These are phyloP conservation scores for Drosophila gaucha DNA, from an alignment of 2,888 invertebrate genomes.

Conservation along the genomic window DNA sequence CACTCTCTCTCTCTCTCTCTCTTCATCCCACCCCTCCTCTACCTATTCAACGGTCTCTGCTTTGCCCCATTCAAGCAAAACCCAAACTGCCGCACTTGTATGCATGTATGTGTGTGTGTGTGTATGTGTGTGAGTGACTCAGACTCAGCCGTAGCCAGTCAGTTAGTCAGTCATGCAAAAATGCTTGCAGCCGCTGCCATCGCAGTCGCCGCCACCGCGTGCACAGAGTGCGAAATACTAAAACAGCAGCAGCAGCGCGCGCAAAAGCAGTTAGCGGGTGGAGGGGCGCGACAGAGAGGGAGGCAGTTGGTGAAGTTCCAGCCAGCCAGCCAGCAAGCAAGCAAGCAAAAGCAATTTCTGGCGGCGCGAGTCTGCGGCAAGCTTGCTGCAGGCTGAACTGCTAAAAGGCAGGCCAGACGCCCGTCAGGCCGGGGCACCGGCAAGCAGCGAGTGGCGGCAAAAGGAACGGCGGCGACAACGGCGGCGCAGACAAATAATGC, in stretches of 20 bases:
- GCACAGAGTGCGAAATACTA: conserved; percentile 76
- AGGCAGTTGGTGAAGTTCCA: conserved; percentile 44
- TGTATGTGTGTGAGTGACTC: conserved; percentile 58
- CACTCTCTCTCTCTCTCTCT: not conserved
- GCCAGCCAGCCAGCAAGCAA: conserved; percentile 12
- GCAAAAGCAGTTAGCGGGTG: conserved; percentile 22
- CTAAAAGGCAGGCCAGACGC: conserved; percentile 63
- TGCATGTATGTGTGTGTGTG: conserved; percentile 21
- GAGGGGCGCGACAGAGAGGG: conserved; percentile 6
- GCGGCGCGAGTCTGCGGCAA: conserved; percentile 70
- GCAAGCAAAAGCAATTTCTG: conserved; percentile 76
- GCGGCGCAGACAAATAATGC: conserved; percentile 74
- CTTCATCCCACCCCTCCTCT: not conserved
- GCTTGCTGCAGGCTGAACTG: conserved; percentile 66
- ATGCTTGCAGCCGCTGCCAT: conserved; percentile 55
- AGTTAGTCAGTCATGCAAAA: conserved; percentile 72
- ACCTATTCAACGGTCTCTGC: conserved; percentile 2
- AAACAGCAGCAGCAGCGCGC: conserved; percentile 66
- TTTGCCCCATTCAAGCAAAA: conserved; percentile 15
- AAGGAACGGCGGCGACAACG: conserved; percentile 17
- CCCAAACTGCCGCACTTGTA: conserved; percentile 45
- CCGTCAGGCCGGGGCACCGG: conserved; percentile 42
- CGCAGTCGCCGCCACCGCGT: conserved; percentile 55
- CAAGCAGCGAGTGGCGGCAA: conserved; percentile 25
- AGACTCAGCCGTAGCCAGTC: conserved; percentile 64